Conservation (phyloP, 2,113 vertebrate species). For the Zosterops lateralis region DNA sequence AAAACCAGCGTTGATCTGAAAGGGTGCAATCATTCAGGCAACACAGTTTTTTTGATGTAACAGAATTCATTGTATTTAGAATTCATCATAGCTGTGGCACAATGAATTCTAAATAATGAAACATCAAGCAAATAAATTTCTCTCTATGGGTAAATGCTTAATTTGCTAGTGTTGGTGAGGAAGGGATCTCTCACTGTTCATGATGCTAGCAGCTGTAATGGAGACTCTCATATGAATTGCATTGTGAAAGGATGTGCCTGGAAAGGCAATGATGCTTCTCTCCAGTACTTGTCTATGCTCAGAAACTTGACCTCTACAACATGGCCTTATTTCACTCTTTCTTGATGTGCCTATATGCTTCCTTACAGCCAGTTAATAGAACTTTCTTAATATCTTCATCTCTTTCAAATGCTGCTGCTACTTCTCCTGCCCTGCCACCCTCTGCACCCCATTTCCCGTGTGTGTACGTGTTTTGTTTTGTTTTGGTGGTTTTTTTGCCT, state of each 20-base stretch:
- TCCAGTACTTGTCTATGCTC: not conserved
- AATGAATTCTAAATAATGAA: not conserved
- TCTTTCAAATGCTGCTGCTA: not conserved
- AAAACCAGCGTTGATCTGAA: not conserved
- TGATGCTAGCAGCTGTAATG: not conserved
- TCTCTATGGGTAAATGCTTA: not conserved
- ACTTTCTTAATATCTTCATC: not conserved
- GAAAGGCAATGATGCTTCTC: not conserved
- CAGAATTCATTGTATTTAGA: not conserved
- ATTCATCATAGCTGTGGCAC: not conserved
- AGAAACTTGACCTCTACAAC: not conserved
- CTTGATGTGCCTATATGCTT: not conserved
- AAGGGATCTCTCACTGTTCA: not conserved
- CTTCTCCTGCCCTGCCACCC: fast-evolving
- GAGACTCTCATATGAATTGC: not conserved
- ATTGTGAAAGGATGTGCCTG: not conserved
- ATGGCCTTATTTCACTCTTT: not conserved
- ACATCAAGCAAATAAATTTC: not conserved
- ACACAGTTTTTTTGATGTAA: not conserved
- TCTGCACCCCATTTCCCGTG: fast-evolving
- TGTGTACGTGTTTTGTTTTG: not conserved
- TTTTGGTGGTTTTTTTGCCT: too few species aligned
- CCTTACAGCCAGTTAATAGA: not conserved
- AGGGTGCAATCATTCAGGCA: fast-evolving
- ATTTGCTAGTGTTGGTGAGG: not conserved